These are phyloP conservation scores for Andricus curvator DNA, from an alignment of 2,888 invertebrate genomes.

Conservation along the genomic window DNA sequence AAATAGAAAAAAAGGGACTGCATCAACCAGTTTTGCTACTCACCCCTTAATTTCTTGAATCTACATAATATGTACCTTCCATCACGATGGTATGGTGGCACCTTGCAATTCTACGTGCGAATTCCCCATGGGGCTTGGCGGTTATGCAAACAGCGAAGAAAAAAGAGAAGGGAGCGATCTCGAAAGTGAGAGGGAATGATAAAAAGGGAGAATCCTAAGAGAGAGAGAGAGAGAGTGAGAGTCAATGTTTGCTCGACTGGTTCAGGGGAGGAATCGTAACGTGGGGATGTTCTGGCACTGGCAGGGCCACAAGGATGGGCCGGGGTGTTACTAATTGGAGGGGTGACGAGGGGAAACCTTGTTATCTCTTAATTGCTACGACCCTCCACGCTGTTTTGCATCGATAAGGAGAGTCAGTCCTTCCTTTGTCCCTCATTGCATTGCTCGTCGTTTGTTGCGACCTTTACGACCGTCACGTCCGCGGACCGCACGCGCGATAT, in stretches of 20 bases:
- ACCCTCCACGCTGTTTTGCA: slow-evolving; percentile 76
- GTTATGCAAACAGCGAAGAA: slow-evolving; percentile 66
- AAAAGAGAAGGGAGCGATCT: slow-evolving; percentile 37
- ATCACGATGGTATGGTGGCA: slow-evolving; percentile 55
- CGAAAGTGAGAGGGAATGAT: slow-evolving; percentile 42
- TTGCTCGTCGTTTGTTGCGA: slow-evolving; percentile 45
- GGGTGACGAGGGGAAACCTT: slow-evolving; percentile 76
- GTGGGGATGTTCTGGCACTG: slow-evolving; percentile 63
- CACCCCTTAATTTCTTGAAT: not conserved
- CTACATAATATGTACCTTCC: slow-evolving; percentile 54
- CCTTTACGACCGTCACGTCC: slow-evolving; percentile 33
- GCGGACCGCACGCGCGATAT: slow-evolving; percentile 29
- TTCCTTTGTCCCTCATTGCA: slow-evolving; percentile 53
- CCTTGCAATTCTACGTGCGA: slow-evolving; percentile 61
- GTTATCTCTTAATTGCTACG: slow-evolving; percentile 79
- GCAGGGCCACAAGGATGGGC: slow-evolving; percentile 60
- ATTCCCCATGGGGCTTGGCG: slow-evolving; percentile 51
- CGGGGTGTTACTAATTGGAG: slow-evolving; percentile 78
- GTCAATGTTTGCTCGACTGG: slow-evolving; percentile 60
- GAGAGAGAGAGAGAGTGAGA: slow-evolving; percentile 26
- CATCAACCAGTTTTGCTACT: not conserved
- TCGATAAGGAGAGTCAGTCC: slow-evolving; percentile 72
- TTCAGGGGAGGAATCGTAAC: slow-evolving; percentile 60
- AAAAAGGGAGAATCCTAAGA: slow-evolving; percentile 41
- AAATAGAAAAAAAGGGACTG: not conserved